phyloP scores from a whole-genome alignment of 2,888 invertebrate species.

The Hypomecis punctinalis region DNA sequence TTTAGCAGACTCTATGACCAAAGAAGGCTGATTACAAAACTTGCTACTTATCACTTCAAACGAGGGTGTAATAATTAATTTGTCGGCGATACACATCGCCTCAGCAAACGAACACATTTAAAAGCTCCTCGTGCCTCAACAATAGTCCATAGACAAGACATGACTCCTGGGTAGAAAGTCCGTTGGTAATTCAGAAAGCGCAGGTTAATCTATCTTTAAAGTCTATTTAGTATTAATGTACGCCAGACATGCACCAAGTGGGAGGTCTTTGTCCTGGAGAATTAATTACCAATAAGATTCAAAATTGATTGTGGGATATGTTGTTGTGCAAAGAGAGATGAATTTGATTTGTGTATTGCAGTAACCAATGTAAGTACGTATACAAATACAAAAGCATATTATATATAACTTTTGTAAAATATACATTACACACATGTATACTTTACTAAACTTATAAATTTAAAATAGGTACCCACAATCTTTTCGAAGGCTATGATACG shows the following conservation, averaged over 20 bases:
- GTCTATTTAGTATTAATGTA: slow-evolving; percentile 34
- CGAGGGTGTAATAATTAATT: slow-evolving; percentile 3
- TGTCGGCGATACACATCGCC: not conserved
- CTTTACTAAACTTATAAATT: not conserved
- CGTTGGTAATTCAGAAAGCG: slow-evolving; percentile 32
- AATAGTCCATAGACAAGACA: slow-evolving; percentile 15
- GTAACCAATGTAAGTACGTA: too few species aligned
- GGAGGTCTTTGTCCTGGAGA: slow-evolving; percentile 19
- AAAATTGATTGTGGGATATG: too few species aligned
- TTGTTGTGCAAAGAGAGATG: too few species aligned
- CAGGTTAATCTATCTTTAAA: slow-evolving; percentile 32
- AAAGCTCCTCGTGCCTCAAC: slow-evolving; percentile 9
- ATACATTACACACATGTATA: too few species aligned
- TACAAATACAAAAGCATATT: too few species aligned
- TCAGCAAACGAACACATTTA: not conserved
- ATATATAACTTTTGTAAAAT: too few species aligned
- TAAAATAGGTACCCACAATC: not conserved
- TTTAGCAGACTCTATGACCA: too few species aligned
- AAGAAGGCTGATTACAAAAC: not conserved
- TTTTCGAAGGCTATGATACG: too few species aligned
- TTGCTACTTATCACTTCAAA: slow-evolving; percentile 1
- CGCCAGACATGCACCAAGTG: slow-evolving; percentile 24
- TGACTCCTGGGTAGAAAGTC: slow-evolving; percentile 34
- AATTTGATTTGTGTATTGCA: too few species aligned
- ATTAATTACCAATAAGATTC: slow-evolving; percentile 1